Conservation (phyloP, 2,888 invertebrate genomes). For the Panopea generosa region DNA sequence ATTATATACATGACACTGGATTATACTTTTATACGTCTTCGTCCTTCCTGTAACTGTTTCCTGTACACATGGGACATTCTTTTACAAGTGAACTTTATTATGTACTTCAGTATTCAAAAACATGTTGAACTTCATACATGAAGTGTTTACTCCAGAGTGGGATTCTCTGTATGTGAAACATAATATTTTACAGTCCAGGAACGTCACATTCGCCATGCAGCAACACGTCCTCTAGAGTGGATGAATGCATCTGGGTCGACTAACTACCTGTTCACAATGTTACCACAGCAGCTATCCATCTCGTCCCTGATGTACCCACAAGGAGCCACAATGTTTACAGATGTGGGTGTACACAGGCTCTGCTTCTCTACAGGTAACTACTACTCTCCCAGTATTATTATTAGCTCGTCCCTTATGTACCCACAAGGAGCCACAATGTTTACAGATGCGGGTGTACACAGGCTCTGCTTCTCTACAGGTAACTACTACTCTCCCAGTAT, state of each 20-base stretch:
- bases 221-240: conserved; percentile 45
- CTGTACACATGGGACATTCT: no score
- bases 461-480: conserved; percentile 75
- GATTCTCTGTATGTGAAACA: no score
- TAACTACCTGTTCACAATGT: conserved; percentile 65
- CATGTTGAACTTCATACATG: no score
- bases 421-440: conserved; percentile 69
- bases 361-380: conserved; percentile 70
- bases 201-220: conserved; percentile 61
- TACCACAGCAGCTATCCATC: conserved; percentile 67
- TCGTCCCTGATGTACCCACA: conserved; percentile 66
- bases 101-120: no score
- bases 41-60: no score
- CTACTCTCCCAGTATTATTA: no score
- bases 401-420: no score
- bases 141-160: no score
- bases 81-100: no score
- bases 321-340: conserved; percentile 66
- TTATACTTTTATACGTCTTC: no score
- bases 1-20: no score
- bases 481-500: no score
- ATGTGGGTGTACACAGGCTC: conserved; percentile 74
- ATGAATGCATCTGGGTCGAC: conserved; percentile 62
- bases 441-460: conserved; percentile 70
- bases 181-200: conserved; percentile 69